A percentile compares a stretch with the other conserved stretches of the same genome.
Conservation (phyloP, 2,113 vertebrate genomes). For the Patagioenas fasciata region DNA sequence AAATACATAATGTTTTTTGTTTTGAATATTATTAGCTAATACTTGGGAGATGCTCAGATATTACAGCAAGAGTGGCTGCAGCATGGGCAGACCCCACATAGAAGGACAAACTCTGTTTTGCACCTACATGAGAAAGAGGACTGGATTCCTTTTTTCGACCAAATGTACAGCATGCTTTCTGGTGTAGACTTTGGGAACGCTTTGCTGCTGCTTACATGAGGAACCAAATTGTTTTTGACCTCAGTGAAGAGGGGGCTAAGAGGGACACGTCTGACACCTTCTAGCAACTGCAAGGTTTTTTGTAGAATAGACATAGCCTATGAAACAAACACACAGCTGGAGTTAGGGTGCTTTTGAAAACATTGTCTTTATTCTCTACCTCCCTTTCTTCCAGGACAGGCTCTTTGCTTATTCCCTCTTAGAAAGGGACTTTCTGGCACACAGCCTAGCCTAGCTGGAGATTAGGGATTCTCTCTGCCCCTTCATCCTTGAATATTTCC, state of each 20-base stretch:
- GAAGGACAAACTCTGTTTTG: background rate
- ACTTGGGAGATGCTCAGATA: background rate
- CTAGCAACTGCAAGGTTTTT: conserved; percentile 44
- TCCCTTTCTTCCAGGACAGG: conserved; percentile 61
- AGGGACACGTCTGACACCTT: conserved; percentile 52
- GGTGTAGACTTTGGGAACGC: conserved; percentile 35
- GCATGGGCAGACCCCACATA: background rate
- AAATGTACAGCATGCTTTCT: background rate
- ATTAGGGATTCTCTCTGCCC: conserved; percentile 63
- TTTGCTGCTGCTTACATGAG: conserved; percentile 15
- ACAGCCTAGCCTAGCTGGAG: conserved; percentile 38
- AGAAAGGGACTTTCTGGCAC: conserved; percentile 64
- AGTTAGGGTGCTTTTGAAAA: conserved; percentile 67
- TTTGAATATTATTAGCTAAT: background rate
- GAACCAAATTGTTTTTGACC: conserved; percentile 58
- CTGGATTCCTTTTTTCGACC: background rate
- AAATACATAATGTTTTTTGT: background rate
- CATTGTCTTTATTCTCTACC: conserved; percentile 47
- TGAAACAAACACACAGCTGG: conserved; percentile 70
- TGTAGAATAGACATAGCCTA: conserved; percentile 26
- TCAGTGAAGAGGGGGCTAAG: conserved; percentile 35
- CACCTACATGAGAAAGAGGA: background rate
- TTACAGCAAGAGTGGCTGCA: background rate
- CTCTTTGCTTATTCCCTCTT: conserved; percentile 64
- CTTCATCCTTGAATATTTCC: conserved; percentile 71